Percentiles rank a stretch among this genome's conserved stretches.
These are phyloP conservation scores for Gobiocypris rarus DNA, from an alignment of 2,113 vertebrate species.

Conservation along the genomic window DNA sequence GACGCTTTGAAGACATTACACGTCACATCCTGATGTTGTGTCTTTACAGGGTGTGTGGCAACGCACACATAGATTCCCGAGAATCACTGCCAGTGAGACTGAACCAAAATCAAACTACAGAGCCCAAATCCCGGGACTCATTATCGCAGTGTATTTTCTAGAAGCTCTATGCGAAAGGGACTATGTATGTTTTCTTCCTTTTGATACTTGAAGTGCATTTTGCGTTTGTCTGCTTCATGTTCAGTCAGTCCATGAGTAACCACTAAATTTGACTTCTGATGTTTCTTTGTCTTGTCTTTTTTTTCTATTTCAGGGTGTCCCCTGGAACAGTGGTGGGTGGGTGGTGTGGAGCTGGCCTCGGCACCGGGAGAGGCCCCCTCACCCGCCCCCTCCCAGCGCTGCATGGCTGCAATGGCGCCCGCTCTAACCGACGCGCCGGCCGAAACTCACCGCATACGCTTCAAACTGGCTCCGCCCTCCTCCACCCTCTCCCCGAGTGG, in stretches of 20 bases:
- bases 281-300: not conserved
- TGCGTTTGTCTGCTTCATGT: not conserved
- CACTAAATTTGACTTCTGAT: not conserved
- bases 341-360: slow-evolving; percentile 83
- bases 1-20: no score
- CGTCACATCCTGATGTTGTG: no score
- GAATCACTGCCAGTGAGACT: no score
- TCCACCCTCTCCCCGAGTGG: slow-evolving; percentile 86
- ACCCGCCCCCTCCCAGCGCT: slow-evolving; percentile 85
- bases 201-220: not conserved
- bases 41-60: no score
- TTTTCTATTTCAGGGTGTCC: slow-evolving; percentile 74
- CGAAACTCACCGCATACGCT: slow-evolving; percentile 99
- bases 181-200: not conserved
- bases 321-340: slow-evolving; percentile 78
- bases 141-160: no score
- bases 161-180: no score
- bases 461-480: slow-evolving; percentile 96
- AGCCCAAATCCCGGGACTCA: no score
- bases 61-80: no score
- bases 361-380: slow-evolving; percentile 82
- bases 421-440: slow-evolving; percentile 99
- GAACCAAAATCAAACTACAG: no score
- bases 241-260: not conserved
- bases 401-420: slow-evolving; percentile 99